Evolutionary conservation across 1,140 invertebrate species (phyloP).

Genomic region (Drosophila lowei): DNA sequence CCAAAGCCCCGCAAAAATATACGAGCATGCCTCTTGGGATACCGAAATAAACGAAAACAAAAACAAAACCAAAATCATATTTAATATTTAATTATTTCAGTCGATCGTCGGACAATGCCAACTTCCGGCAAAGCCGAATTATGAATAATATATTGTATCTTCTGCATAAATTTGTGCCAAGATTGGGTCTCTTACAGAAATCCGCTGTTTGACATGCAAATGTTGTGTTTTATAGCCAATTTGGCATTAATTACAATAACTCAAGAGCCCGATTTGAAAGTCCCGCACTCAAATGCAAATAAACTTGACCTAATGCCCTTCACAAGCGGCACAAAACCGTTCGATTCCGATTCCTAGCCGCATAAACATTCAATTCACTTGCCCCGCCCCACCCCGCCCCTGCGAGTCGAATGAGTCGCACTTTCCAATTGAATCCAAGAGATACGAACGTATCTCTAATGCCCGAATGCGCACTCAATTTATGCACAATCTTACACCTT

Average conservation of each 20-base stretch:
- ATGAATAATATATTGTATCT: conserved; percentile 35
- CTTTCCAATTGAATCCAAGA: conserved; percentile 18
- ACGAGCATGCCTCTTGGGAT: conserved; percentile 7
- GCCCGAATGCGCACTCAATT: conserved; percentile 52
- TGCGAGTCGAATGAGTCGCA: background rate
- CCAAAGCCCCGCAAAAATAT: conserved; percentile 21
- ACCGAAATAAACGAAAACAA: conserved; percentile 1
- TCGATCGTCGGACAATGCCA: conserved; percentile 62
- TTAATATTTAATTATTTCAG: conserved; percentile 81
- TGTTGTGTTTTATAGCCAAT: conserved; percentile 82
- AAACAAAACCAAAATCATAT: conserved; percentile 65
- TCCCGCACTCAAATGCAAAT: conserved; percentile 53
- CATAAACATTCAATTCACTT: conserved; percentile 12
- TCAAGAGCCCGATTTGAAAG: conserved; percentile 61
- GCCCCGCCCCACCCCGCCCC: background rate
- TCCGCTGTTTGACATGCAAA: conserved; percentile 76
- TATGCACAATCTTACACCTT: conserved; percentile 64
- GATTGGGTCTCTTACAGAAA: conserved; percentile 21
- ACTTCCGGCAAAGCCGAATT: conserved; percentile 63
- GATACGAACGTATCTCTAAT: conserved; percentile 34
- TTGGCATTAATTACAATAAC: conserved; percentile 79
- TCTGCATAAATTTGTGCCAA: conserved; percentile 51
- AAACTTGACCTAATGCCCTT: conserved; percentile 40
- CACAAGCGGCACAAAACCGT: conserved; percentile 31
- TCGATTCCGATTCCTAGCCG: background rate